Percentiles rank a stretch among this genome's conserved stretches.
Conservation (phyloP, 1,140 invertebrate species). For the Drosophila persimilis region DNA sequence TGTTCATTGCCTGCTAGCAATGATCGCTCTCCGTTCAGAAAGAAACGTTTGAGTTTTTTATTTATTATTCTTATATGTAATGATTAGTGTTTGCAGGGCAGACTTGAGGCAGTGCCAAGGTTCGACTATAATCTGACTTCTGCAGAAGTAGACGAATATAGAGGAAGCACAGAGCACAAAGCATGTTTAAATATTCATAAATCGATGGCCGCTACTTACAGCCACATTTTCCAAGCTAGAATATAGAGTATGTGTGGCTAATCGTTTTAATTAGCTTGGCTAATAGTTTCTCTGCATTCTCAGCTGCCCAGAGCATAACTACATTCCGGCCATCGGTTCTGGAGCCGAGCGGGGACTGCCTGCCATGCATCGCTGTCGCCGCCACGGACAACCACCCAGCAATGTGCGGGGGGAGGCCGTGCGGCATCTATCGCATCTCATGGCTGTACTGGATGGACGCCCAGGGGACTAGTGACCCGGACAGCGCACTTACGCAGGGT, state of each 20-base stretch:
- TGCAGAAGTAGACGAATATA: too few relatives aligned
- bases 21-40: not conserved
- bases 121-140: too few relatives aligned
- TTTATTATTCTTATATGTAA: too few relatives aligned
- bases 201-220: too few relatives aligned
- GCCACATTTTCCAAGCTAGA: not conserved
- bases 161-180: too few relatives aligned
- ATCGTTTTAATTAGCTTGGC: conserved; percentile 39
- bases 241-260: conserved; percentile 20
- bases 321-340: conserved; percentile 12
- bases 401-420: conserved; percentile 38
- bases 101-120: too few relatives aligned
- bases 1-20: not conserved
- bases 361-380: conserved; percentile 50
- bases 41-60: too few relatives aligned
- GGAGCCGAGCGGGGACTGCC: conserved; percentile 37
- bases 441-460: conserved; percentile 68
- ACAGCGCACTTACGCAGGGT: conserved; percentile 23
- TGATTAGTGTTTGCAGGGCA: too few relatives aligned
- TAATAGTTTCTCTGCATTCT: conserved; percentile 40
- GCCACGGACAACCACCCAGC: conserved; percentile 41
- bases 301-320: conserved; percentile 44
- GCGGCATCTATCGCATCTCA: conserved; percentile 73
- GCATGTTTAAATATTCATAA: too few relatives aligned
- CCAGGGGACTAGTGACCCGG: conserved; percentile 6